These are phyloP conservation scores for Crotalus helleri DNA, from an alignment of 2,113 vertebrate genomes.

Conservation along the genomic window DNA sequence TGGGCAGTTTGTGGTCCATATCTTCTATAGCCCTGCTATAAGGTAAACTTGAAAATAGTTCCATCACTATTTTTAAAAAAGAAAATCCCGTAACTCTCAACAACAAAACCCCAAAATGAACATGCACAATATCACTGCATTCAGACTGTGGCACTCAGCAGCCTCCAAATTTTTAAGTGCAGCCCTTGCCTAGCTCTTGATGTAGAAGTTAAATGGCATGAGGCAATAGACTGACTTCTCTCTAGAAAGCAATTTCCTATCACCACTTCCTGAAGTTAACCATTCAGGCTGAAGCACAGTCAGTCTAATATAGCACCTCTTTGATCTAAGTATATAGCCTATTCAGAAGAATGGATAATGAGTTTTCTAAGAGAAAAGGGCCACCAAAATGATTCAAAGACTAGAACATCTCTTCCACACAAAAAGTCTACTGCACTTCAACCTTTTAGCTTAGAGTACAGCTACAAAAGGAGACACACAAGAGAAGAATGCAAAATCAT, in stretches of 20 bases:
- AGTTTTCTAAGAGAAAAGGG: background rate
- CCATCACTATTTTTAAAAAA: background rate
- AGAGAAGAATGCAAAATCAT: background rate
- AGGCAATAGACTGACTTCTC: background rate
- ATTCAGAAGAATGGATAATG: background rate
- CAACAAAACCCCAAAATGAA: background rate
- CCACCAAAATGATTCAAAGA: background rate
- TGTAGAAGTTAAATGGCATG: background rate
- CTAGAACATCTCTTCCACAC: background rate
- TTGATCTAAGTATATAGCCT: background rate
- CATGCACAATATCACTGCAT: background rate
- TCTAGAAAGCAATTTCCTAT: background rate
- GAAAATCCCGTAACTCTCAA: background rate
- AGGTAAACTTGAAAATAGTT: background rate
- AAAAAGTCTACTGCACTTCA: background rate
- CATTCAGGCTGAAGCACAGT: background rate
- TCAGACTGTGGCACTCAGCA: background rate
- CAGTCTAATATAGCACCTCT: background rate
- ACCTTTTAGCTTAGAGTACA: background rate
- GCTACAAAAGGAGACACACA: background rate
- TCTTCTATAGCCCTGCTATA: no score
- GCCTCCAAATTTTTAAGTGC: background rate
- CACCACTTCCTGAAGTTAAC: background rate
- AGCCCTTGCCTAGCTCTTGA: background rate
- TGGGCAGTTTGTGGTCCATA: no score